These are phyloP conservation scores for Aporophyla nigra DNA, from an alignment of 2,888 invertebrate genomes.

Conservation along the genomic window DNA sequence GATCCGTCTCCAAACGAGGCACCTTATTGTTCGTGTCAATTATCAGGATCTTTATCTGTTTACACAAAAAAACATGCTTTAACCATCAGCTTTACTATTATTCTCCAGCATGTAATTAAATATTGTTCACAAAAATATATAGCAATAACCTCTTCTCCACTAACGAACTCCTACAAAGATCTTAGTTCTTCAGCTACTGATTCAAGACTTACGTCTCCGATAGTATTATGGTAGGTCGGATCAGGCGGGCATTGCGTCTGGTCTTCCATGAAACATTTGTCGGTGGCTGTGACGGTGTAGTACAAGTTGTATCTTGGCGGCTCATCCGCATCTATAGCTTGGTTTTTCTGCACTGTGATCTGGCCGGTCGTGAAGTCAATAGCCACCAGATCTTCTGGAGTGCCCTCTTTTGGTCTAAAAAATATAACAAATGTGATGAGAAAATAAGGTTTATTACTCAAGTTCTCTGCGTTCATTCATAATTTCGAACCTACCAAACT, in stretches of 20 bases:
- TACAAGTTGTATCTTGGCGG: conserved; percentile 85
- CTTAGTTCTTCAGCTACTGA: neutral
- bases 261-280: conserved; percentile 81
- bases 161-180: neutral
- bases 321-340: conserved; percentile 90
- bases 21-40: conserved; percentile 92
- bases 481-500: neutral
- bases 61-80: neutral
- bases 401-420: conserved; percentile 83
- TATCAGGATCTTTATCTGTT: conserved; percentile 90
- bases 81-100: neutral
- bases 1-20: conserved; percentile 82
- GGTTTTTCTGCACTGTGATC: conserved; percentile 84
- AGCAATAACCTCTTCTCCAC: neutral
- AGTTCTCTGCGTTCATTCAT: neutral
- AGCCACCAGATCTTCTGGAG: conserved; percentile 84
- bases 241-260: conserved; percentile 80
- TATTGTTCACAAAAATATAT: neutral
- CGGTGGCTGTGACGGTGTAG: conserved; percentile 90
- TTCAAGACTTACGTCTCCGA: conserved; percentile 81
- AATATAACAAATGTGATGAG: neutral
- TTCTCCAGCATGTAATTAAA: neutral
- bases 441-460: neutral
- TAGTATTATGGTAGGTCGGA: conserved; percentile 75
- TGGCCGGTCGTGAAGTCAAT: conserved; percentile 89